phyloP scores from a whole-genome alignment of 2,797 vertebrate species.

The Eulemur mongoz region DNA sequence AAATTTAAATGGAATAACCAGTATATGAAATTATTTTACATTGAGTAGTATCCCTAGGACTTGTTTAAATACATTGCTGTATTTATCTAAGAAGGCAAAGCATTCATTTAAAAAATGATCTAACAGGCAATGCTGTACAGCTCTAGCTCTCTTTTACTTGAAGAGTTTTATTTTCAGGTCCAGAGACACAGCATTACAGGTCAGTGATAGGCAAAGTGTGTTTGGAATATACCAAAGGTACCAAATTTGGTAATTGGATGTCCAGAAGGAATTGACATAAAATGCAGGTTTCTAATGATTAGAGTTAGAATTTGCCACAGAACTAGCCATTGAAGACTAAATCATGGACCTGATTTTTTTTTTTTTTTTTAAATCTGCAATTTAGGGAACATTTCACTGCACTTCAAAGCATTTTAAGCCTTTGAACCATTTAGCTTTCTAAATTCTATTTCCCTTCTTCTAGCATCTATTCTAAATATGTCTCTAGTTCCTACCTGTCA shows the following conservation, averaged over 20 bases:
- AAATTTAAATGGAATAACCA: background rate
- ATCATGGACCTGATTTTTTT: background rate
- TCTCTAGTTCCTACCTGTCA: background rate
- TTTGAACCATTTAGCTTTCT: background rate
- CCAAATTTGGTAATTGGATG: background rate
- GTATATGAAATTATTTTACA: constrained; percentile 16
- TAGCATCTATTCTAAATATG: background rate
- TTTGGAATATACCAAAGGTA: background rate
- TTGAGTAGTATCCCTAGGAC: background rate
- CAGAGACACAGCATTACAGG: background rate
- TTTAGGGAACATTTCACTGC: background rate
- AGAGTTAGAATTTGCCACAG: background rate
- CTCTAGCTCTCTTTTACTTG: background rate
- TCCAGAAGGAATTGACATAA: background rate
- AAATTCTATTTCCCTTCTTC: background rate
- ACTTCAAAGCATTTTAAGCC: background rate
- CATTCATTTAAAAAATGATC: background rate
- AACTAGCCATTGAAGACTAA: background rate
- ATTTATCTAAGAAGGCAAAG: background rate
- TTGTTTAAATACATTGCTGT: background rate
- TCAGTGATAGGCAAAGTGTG: background rate
- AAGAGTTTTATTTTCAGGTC: background rate
- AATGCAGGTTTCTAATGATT: background rate
- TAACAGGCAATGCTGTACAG: background rate
- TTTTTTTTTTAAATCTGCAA: background rate